Evolutionary conservation across 2,888 invertebrate species (phyloP).

Genomic region (Fabriciana adippe): DNA sequence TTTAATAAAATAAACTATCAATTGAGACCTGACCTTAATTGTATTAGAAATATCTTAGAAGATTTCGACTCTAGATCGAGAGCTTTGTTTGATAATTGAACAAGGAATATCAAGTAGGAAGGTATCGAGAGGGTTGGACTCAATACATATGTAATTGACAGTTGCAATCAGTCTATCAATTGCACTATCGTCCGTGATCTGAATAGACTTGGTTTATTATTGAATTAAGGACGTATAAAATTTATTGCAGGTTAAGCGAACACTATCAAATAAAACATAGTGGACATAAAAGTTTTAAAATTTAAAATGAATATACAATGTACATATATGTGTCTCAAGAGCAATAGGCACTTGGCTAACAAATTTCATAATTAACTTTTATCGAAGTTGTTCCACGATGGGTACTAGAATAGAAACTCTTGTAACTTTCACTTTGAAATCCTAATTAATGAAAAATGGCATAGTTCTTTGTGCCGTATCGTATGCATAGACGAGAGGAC

Average conservation of each 20-base stretch:
- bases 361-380: too few species aligned
- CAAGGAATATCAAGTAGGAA: conserved; percentile 16
- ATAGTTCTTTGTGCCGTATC: conserved; percentile 21
- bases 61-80: neutral
- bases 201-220: conserved; percentile 12
- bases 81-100: conserved; percentile 16
- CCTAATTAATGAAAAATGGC: conserved; percentile 20
- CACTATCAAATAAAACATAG: too few species aligned
- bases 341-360: too few species aligned
- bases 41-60: neutral
- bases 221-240: conserved; percentile 3
- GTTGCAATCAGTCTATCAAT: conserved; percentile 18
- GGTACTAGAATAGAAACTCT: neutral
- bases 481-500: conserved; percentile 21
- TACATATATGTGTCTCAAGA: too few species aligned
- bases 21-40: too few species aligned
- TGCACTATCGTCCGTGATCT: conserved; percentile 9
- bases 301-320: too few species aligned
- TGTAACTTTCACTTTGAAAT: conserved; percentile 11
- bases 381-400: too few species aligned
- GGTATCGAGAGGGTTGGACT: conserved; percentile 4
- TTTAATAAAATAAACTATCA: too few species aligned
- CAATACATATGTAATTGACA: conserved; percentile 24
- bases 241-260: too few species aligned
- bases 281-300: too few species aligned